These are phyloP conservation scores for Xerus inauris DNA, from an alignment of 2,113 vertebrate genomes.

Conservation along the genomic window DNA sequence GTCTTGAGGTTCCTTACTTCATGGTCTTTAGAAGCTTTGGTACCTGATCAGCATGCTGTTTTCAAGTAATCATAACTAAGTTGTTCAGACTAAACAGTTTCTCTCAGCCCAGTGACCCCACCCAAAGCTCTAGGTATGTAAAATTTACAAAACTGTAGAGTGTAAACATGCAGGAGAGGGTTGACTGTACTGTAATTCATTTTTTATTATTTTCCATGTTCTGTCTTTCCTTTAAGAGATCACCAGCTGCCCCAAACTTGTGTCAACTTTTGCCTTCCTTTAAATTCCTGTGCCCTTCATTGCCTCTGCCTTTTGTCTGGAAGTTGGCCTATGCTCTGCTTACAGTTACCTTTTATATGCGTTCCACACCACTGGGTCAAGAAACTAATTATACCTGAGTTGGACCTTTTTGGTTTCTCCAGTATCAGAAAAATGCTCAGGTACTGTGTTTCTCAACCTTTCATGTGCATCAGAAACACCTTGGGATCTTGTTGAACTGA, in stretches of 20 bases:
- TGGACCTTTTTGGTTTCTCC: neutral
- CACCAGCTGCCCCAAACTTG: neutral
- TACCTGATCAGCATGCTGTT: neutral
- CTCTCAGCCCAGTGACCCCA: neutral
- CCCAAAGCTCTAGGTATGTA: neutral
- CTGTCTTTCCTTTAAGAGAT: neutral
- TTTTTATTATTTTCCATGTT: neutral
- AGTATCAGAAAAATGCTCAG: neutral
- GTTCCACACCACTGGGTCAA: neutral
- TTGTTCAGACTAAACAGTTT: neutral
- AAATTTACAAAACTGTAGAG: neutral
- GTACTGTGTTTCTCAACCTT: neutral
- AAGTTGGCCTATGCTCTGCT: neutral
- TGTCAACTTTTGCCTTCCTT: neutral
- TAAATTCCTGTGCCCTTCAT: neutral
- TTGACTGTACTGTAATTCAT: neutral
- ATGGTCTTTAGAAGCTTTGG: neutral
- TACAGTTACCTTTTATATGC: neutral
- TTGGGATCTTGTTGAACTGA: neutral
- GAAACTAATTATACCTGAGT: neutral
- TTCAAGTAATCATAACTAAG: neutral
- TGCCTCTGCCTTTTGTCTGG: neutral
- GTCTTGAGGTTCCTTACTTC: neutral
- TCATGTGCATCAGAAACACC: neutral
- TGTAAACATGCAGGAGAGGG: neutral